These are phyloP conservation scores for Petrocephalus zakoni DNA, from an alignment of 2,113 vertebrate species.

Conservation along the genomic window DNA sequence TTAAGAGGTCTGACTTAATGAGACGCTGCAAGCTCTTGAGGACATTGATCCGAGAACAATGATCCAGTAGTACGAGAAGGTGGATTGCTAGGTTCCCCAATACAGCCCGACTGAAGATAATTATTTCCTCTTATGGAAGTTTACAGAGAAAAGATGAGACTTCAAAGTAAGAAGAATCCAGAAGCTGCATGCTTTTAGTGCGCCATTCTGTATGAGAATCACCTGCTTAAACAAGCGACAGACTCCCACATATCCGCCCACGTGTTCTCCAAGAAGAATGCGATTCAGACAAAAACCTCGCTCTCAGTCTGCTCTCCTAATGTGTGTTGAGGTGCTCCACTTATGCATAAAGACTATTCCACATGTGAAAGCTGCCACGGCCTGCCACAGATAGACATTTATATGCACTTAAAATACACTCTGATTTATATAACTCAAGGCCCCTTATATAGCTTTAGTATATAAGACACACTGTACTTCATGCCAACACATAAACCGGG, in stretches of 20 bases:
- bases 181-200: no score
- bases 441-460: background rate
- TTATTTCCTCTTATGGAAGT: slow-evolving; percentile 39
- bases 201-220: background rate
- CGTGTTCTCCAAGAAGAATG: background rate
- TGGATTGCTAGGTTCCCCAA: slow-evolving; percentile 28
- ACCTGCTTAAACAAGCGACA: background rate
- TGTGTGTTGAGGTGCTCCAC: background rate
- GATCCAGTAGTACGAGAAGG: slow-evolving; percentile 31
- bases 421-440: background rate
- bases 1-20: slow-evolving; percentile 38
- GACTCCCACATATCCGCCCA: background rate
- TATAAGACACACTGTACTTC: background rate
- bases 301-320: background rate
- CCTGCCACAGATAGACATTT: background rate
- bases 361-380: background rate
- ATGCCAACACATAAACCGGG: background rate
- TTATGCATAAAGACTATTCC: slow-evolving; percentile 2
- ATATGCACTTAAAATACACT: slow-evolving; percentile 2
- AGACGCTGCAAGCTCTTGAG: slow-evolving; percentile 26
- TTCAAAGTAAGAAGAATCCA: background rate
- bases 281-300: background rate
- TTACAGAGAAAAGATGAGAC: slow-evolving; percentile 5
- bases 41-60: slow-evolving; percentile 28
- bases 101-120: slow-evolving; percentile 27